Percentiles rank a stretch among this genome's conserved stretches.
Evolutionary conservation across 2,113 vertebrate genomes (phyloP).

Genomic region (Chaetura pelagica): DNA sequence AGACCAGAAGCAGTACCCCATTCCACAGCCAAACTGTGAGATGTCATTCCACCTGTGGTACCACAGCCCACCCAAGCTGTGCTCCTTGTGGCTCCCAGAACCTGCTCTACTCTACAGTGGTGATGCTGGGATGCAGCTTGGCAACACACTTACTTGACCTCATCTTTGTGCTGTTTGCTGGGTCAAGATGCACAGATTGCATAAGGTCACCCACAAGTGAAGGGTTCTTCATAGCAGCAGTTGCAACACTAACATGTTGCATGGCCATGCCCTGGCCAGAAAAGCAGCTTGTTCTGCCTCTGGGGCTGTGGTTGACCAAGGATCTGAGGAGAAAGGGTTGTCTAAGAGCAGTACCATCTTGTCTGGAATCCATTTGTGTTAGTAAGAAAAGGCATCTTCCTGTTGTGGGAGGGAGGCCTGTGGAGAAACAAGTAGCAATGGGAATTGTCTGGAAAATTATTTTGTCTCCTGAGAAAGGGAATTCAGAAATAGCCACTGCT

Average conservation of each 20-base stretch:
- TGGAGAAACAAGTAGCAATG: not conserved
- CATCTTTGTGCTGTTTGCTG: not conserved
- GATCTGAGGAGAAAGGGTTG: not conserved
- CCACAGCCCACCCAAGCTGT: not conserved
- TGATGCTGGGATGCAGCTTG: not conserved
- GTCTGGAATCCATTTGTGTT: not conserved
- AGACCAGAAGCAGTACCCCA: not conserved
- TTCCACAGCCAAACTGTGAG: not conserved
- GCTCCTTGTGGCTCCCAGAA: not conserved
- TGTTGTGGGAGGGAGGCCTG: not conserved
- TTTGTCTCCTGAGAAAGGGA: not conserved
- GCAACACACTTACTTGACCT: not conserved
- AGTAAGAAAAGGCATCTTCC: not conserved
- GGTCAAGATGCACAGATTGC: not conserved
- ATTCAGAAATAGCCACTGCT: not conserved
- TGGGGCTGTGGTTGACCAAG: not conserved
- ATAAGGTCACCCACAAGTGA: not conserved
- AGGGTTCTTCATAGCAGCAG: not conserved
- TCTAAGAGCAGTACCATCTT: not conserved
- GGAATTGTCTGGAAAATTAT: not conserved
- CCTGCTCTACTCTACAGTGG: not conserved
- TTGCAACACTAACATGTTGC: not conserved
- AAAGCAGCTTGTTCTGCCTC: accelerated
- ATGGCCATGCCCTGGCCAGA: not conserved
- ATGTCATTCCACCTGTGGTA: not conserved